Conservation (phyloP, 2,888 invertebrate genomes). For the Clostera curtula region DNA sequence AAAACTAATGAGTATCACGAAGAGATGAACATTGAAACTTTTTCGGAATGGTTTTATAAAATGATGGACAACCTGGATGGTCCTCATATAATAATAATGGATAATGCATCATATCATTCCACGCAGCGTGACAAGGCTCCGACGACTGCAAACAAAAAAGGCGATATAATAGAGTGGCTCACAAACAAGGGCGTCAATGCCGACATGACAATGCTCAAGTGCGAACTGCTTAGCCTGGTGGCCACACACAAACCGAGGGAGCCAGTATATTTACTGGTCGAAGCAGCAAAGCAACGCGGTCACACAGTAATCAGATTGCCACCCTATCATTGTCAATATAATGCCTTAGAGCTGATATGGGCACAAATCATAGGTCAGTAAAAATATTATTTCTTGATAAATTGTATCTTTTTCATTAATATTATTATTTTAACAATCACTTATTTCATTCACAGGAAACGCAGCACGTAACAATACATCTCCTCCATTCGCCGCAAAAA, state of each 20-base stretch:
- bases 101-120: conserved; percentile 10
- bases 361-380: conserved; percentile 5
- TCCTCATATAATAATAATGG: conserved; percentile 6
- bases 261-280: conserved; percentile 10
- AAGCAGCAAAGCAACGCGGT: conserved; percentile 11
- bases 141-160: conserved; percentile 9
- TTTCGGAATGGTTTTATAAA: conserved; percentile 2
- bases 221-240: conserved; percentile 9
- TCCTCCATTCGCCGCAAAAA: too few species aligned
- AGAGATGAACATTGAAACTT: conserved; percentile 3
- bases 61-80: conserved; percentile 6
- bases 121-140: conserved; percentile 12
- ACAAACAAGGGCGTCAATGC: conserved; percentile 10
- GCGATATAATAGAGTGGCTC: conserved; percentile 8
- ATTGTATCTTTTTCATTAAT: conserved; percentile 1
- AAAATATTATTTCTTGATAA: too few species aligned
- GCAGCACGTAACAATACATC: too few species aligned
- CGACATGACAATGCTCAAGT: conserved; percentile 12
- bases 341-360: conserved; percentile 8
- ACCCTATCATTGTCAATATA: conserved; percentile 10
- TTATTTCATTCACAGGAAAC: too few species aligned
- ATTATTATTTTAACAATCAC: background rate
- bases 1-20: conserved; percentile 5
- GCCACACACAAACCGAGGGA: conserved; percentile 1
- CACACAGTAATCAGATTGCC: conserved; percentile 12